Percentiles rank a stretch among this genome's conserved stretches.
These are phyloP conservation scores for Tricholauxania praeusta DNA, from an alignment of 2,888 invertebrate genomes.

Conservation along the genomic window DNA sequence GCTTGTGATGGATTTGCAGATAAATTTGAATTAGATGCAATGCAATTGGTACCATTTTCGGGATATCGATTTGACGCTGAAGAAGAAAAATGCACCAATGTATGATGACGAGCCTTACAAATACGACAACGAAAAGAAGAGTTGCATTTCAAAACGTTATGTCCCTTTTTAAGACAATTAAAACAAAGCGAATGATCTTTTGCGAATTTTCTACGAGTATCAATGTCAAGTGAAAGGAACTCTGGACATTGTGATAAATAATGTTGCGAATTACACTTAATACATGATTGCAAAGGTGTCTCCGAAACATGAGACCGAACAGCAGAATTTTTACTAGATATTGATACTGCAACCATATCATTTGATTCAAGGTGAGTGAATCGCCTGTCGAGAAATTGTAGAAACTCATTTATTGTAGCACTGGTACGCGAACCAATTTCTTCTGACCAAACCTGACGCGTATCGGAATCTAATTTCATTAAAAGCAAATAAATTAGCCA, in stretches of 20 bases:
- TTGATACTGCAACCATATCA: not conserved
- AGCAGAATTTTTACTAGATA: not conserved
- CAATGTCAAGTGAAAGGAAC: not conserved
- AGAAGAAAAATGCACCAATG: conserved; percentile 15
- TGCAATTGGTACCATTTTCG: not conserved
- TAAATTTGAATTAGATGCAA: not conserved
- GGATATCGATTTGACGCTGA: not conserved
- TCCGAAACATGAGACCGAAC: not conserved
- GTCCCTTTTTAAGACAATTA: conserved; percentile 27
- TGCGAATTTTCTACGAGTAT: conserved; percentile 5
- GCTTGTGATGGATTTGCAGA: not conserved
- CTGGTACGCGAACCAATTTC: conserved; percentile 5
- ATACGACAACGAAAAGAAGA: conserved; percentile 3
- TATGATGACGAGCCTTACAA: conserved; percentile 20
- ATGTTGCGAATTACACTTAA: conserved; percentile 12
- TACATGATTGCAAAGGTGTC: not conserved
- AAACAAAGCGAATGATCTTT: conserved; percentile 21
- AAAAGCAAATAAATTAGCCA: conserved; percentile 21
- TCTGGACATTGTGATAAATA: conserved; percentile 2
- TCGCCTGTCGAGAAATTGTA: not conserved
- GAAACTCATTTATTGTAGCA: not conserved
- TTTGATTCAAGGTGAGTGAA: conserved; percentile 1
- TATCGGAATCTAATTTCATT: conserved; percentile 1
- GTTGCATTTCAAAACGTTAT: conserved; percentile 6
- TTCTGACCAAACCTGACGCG: conserved; percentile 2